Evolutionary conservation across 2,888 invertebrate genomes (phyloP), one percentile per base, ranked within the genome.

Genomic region (Patella pellucida): DNA sequence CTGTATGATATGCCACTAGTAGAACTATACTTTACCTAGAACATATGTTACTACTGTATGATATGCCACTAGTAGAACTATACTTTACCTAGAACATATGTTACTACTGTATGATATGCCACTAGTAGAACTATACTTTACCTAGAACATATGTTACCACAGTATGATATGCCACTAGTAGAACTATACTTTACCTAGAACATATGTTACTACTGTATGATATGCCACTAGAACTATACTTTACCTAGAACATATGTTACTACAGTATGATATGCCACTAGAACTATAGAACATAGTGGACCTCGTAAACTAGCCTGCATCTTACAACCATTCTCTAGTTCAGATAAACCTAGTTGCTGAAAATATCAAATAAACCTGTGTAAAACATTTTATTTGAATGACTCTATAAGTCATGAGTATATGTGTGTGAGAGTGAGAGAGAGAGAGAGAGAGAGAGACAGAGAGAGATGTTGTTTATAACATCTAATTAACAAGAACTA

Each of bases 251-350:
- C 94, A 86, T 95, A 95, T 73, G 95, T 94, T 5, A 96, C 94
- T 81, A 97, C 94, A 50, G 96, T 93, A 91, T 97, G 95, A 91
- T 97, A 98, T 0, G 94, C 94, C 1, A 98, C 92, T 31, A 98
- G 92, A 0, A 95, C 95, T 91, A 98, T 94, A 50, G 95, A 94
- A 88, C 97, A 97, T 1, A 98, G 92, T 14, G 97, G 95, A 80
- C 96, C 95, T 51, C 98, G 93, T 71, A 98, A 92, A 15, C 97
- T 95, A 71, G 93, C 93, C 1, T 94, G 93, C 74, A 95, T 93
- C 15, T 92, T 91, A 79, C 94, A 95, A 0, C 96, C 96, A 50
- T 93, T 93, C 84, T 94, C 92, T 31, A 98, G 91, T 88, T 97
- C 95, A 11, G 92, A 90, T 72, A 97, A 91, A 0, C 97, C 97